Evolutionary conservation across 1,140 invertebrate genomes (phyloP), one percentile per base, ranked within the genome.

Genomic region (Popillia japonica): DNA sequence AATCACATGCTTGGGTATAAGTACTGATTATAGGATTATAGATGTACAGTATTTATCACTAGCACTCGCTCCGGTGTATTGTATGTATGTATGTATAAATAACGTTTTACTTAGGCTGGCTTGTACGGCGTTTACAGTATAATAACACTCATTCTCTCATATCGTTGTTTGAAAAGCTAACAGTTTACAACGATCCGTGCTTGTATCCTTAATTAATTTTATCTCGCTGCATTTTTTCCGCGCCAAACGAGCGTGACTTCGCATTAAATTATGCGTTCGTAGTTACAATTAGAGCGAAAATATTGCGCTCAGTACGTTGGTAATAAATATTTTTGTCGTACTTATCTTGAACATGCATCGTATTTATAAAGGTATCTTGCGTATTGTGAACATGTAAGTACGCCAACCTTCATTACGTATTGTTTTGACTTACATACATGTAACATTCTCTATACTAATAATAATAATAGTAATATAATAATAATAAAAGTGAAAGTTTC

Each of bases 11-110:
- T 61, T 79, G 73, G 61, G 79, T 76, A 55, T 55, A 68, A 75
- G 76, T 74, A 78, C 78, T 81, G 80, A 81, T 81, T 81, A 81
- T 81, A 81, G 72, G 77, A 79, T 79, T 81, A 79, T 34, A 79
- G 64, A 78, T 79, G 80, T 81, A 77, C 27, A 40, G 72, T 81
- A 81, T 81, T 81, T 80, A 81, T 81, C 78, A 79, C 77, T 40
- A 76, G 78, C 76, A 48, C 22, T 72, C 64, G 22, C 20, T 20
- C 22, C 17, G 61, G 48, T 17, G 48, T 55, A 55, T 55, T 68
- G 72, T 41, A 74, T 44, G n/a, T n/a, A n/a, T n/a, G n/a, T n/a
- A n/a, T n/a, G n/a, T 41, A 34, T 74, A 74, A 74, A 74, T 74
- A 74, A 74, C 72, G 40, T 74, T 74, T 74, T 74, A 74, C 41